A percentile compares a stretch with the other conserved stretches of the same genome.
These are phyloP conservation scores for Drosophila maculinotata DNA, from an alignment of 2,888 invertebrate genomes.

Conservation along the genomic window DNA sequence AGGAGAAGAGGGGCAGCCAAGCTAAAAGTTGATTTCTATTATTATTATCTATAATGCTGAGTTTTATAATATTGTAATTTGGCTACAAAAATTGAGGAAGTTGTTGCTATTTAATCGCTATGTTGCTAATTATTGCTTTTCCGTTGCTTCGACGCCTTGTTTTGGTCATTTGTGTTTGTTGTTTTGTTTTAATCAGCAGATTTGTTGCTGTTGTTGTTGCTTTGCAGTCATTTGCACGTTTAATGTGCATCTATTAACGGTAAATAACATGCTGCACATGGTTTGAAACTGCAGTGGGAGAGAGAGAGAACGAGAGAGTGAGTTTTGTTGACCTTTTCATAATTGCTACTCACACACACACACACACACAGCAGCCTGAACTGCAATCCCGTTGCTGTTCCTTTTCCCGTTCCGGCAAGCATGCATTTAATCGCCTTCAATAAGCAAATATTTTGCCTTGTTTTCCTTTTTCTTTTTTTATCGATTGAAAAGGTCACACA, in stretches of 20 bases:
- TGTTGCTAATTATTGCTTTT: slow-evolving; percentile 75
- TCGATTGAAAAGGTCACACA: slow-evolving; percentile 54
- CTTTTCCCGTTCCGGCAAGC: too few species aligned
- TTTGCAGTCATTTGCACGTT: slow-evolving; percentile 2
- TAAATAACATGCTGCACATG: slow-evolving; percentile 7
- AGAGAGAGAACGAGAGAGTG: neutral
- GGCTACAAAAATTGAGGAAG: slow-evolving; percentile 18
- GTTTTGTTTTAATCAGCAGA: too few species aligned
- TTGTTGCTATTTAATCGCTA: slow-evolving; percentile 25
- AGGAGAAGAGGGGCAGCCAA: slow-evolving; percentile 18
- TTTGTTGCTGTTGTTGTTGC: slow-evolving; percentile 16
- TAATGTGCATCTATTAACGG: slow-evolving; percentile 2
- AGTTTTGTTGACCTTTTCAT: slow-evolving; percentile 39
- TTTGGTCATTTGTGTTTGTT: slow-evolving; percentile 51
- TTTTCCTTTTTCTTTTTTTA: slow-evolving; percentile 13
- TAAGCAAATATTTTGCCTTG: slow-evolving; percentile 19
- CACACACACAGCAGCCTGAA: slow-evolving; percentile 2
- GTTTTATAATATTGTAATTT: slow-evolving; percentile 25
- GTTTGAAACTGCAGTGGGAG: neutral
- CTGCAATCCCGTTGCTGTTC: neutral
- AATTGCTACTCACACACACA: slow-evolving; percentile 16
- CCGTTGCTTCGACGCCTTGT: slow-evolving; percentile 28
- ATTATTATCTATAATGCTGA: slow-evolving; percentile 2
- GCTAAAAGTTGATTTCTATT: neutral
- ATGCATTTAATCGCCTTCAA: too few species aligned